Conservation (phyloP, 2,888 invertebrate genomes). For the Brassicogethes aeneus region DNA sequence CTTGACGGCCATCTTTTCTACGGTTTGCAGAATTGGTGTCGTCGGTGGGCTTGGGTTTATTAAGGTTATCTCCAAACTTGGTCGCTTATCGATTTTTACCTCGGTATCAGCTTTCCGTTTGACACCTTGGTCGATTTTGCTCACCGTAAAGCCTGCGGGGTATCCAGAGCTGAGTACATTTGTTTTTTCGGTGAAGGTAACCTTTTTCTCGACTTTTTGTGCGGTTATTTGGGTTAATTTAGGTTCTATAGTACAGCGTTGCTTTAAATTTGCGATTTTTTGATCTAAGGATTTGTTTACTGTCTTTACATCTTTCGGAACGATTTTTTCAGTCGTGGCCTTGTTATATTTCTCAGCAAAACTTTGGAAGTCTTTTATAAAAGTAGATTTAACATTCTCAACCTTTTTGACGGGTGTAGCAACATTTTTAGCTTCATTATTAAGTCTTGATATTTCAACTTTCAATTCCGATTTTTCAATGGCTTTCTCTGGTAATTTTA, state of each 20-base stretch:
- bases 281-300: constrained; percentile 20
- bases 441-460: neutral
- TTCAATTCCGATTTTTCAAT: neutral
- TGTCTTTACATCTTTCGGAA: constrained; percentile 13
- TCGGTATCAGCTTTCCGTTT: constrained; percentile 30
- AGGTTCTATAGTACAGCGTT: constrained; percentile 31
- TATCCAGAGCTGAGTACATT: constrained; percentile 20
- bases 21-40: constrained; percentile 5
- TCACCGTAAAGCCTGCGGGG: constrained; percentile 38
- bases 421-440: neutral
- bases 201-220: constrained; percentile 19
- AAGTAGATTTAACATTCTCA: constrained; percentile 25
- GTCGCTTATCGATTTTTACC: constrained; percentile 29
- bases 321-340: constrained; percentile 15
- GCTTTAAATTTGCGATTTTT: constrained; percentile 33
- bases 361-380: constrained; percentile 33
- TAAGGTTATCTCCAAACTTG: constrained; percentile 37
- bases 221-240: constrained; percentile 16
- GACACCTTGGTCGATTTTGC: constrained; percentile 36
- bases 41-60: constrained; percentile 27
- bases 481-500: neutral
- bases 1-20: constrained; percentile 27
- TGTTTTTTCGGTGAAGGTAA: constrained; percentile 14
- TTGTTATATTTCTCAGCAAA: constrained; percentile 27
- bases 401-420: neutral